Conservation (phyloP, 2,113 vertebrate species). For the Psittacara wagleri region DNA sequence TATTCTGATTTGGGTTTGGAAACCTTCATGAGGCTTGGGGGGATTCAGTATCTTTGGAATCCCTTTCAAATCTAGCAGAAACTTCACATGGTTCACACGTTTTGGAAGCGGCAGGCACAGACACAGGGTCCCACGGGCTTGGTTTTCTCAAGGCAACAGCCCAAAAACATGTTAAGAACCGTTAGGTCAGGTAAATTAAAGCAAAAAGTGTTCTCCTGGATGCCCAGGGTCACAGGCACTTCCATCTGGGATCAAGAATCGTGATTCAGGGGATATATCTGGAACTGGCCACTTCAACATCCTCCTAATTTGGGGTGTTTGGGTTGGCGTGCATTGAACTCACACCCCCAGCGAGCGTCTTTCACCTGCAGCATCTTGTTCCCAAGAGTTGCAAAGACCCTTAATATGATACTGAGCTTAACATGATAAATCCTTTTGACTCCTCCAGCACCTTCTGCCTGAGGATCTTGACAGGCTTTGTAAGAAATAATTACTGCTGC, state of each 20-base stretch:
- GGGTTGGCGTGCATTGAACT: neutral
- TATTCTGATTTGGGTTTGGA: neutral
- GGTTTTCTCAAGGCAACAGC: neutral
- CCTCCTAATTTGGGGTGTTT: neutral
- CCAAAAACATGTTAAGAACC: neutral
- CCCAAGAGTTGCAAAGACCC: neutral
- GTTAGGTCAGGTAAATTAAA: accelerated
- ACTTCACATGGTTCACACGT: neutral
- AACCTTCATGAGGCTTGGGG: neutral
- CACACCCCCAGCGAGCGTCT: neutral
- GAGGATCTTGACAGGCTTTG: neutral
- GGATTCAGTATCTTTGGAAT: neutral
- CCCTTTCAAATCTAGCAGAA: neutral
- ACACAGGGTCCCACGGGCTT: neutral
- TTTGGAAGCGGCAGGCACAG: neutral
- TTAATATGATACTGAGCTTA: neutral
- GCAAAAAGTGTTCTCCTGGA: neutral
- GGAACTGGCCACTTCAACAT: neutral
- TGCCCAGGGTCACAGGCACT: neutral
- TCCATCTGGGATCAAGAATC: neutral
- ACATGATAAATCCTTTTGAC: neutral
- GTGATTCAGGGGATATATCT: neutral
- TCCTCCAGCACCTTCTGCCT: neutral
- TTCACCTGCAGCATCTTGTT: neutral
- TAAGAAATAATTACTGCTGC: neutral